A percentile compares a stretch with the other conserved stretches of the same genome.
Evolutionary conservation across 2,888 invertebrate species (phyloP).

Genomic region (Schizaphis graminum): DNA sequence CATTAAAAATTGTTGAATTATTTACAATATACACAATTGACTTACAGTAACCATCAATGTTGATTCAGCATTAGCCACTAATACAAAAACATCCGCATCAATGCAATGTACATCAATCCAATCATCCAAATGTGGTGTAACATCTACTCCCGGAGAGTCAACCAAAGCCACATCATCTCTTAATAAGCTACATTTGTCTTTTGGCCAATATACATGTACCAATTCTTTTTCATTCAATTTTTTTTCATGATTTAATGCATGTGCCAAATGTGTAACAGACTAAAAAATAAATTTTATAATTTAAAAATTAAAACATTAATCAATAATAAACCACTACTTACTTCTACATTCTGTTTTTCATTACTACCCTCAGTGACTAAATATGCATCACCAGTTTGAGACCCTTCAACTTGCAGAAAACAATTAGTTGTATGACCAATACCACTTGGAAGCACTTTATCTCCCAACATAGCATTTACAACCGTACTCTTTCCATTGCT

Average conservation of each 20-base stretch:
- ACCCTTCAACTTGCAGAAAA: conserved; percentile 97
- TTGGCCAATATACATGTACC: conserved; percentile 95
- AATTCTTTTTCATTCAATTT: conserved; percentile 86
- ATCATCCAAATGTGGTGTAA: conserved; percentile 96
- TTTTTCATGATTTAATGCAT: conserved; percentile 93
- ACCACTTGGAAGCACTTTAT: conserved; percentile 97
- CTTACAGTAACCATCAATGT: conserved; percentile 97
- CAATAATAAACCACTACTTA: conserved; percentile 69
- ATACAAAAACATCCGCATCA: conserved; percentile 99
- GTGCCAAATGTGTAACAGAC: conserved; percentile 93
- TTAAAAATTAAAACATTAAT: conserved; percentile 7
- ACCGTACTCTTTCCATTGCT: conserved; percentile 99
- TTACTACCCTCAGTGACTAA: conserved; percentile 86
- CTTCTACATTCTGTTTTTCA: conserved; percentile 86
- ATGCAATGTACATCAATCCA: conserved; percentile 99
- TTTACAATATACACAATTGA: conserved; percentile 67
- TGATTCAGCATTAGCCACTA: conserved; percentile 98
- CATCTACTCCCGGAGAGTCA: conserved; percentile 99
- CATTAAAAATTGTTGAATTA: conserved; percentile 1
- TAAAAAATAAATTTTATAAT: conserved; percentile 70
- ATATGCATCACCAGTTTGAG: conserved; percentile 88
- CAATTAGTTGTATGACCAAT: conserved; percentile 99
- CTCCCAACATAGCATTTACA: conserved; percentile 99
- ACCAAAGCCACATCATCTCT: conserved; percentile 98
- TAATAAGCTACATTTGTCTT: conserved; percentile 91